Base-by-base conservation (phyloP, 2,797 vertebrate genomes). In the Galago senegalensis region DNA sequence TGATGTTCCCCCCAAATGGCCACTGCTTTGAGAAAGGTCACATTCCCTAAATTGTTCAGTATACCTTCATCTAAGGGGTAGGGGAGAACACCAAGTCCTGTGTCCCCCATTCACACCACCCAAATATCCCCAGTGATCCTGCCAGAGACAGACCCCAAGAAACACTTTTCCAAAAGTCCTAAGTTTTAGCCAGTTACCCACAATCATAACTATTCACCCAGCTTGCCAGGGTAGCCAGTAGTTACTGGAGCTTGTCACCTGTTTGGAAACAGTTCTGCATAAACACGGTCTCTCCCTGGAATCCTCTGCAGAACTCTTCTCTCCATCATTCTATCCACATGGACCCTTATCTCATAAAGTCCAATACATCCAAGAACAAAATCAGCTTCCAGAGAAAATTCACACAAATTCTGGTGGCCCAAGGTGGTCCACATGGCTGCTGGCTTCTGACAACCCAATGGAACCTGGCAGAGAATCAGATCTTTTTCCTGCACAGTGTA, bases 401-500 rank as follows among this genome's bases (percentile, higher is more conserved):
- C 49, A 40, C 1, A 29, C 20, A 31, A 53, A 13, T 20, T 73
- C 46, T 7, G 7, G 1, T 1, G 43, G 93, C 75, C 20, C 3
- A 1, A 20, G 0, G 0, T 20, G 21, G 67, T 87, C 96, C 95
- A 97, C 79, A 85, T 43, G 94, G 91, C 96, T 84, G 93, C 81
- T 8, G 83, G 89, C 87, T 46, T 2, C 76, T 56, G 29, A 23
- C 75, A 27, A 69, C 56, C 73, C 23, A 20, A 46, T 0, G 49
- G 29, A 87, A 58, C 23, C 60, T 17, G 37, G 23, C 65, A 70
- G 61, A 88, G 37, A 77, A 67, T 13, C 79, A 88, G 93, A 96
- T 1, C 76, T 95, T n/a, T 70, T 70, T 91, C 96, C 46, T 65
- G 43, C 67, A 7, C 63, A 8, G 46, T 63, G n/a, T 56, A 72